Percentiles rank a stretch among this genome's conserved stretches.
These are phyloP conservation scores for Phalangium opilio DNA, from an alignment of 2,888 invertebrate genomes.

Conservation along the genomic window DNA sequence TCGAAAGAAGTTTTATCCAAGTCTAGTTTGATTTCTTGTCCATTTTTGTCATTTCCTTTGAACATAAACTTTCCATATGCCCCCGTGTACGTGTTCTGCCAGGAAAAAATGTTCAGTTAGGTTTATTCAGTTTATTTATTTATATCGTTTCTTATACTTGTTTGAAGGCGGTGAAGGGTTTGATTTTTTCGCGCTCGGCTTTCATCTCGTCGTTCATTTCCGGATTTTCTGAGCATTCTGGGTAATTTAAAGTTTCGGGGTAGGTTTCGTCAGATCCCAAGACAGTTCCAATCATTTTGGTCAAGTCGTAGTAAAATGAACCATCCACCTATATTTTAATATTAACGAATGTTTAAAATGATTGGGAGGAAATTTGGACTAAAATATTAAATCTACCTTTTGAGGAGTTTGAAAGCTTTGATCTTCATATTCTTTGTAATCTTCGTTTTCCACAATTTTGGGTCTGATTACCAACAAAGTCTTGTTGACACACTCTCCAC, in stretches of 20 bases:
- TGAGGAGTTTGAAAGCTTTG: too few relatives aligned
- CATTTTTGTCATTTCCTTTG: constrained; percentile 10
- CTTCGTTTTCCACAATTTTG: too few relatives aligned
- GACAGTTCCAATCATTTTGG: constrained; percentile 42
- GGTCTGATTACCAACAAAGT: too few relatives aligned
- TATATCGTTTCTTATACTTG: constrained; percentile 9
- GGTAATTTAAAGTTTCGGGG: constrained; percentile 36
- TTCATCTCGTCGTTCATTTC: background rate
- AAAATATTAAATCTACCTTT: too few relatives aligned
- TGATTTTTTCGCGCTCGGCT: constrained; percentile 4
- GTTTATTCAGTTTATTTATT: too few relatives aligned
- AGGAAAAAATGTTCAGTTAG: background rate
- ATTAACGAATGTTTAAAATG: too few relatives aligned
- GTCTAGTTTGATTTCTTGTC: constrained; percentile 14
- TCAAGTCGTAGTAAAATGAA: constrained; percentile 76
- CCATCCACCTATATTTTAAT: constrained; percentile 51
- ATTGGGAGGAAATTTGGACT: too few relatives aligned
- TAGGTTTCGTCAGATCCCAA: constrained; percentile 42
- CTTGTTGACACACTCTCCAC: too few relatives aligned
- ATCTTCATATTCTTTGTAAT: too few relatives aligned
- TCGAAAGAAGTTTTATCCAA: constrained; percentile 15
- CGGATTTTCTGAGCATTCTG: constrained; percentile 2
- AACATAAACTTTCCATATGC: constrained; percentile 13
- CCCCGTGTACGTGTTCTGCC: constrained; percentile 12
- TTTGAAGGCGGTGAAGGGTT: constrained; percentile 8